These are phyloP conservation scores for Zaprionus vittiger DNA, from an alignment of 1,140 invertebrate genomes.

Conservation along the genomic window DNA sequence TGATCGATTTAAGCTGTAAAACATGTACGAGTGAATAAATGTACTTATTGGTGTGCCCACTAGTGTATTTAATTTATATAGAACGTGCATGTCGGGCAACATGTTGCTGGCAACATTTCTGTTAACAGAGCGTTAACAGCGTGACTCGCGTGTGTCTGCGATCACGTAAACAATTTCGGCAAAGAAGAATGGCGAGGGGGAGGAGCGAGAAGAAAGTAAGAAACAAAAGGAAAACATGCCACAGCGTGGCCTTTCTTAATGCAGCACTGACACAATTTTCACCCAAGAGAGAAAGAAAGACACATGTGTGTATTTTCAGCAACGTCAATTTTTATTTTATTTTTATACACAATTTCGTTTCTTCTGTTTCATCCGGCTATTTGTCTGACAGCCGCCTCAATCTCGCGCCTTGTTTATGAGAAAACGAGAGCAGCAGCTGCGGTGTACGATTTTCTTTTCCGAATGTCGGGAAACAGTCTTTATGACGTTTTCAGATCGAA, in stretches of 20 bases:
- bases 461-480: neutral
- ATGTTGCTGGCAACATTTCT: conserved; percentile 32
- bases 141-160: conserved; percentile 8
- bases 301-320: conserved; percentile 48
- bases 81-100: neutral
- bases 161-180: conserved; percentile 45
- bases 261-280: conserved; percentile 74
- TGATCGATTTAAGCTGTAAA: no score
- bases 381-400: conserved; percentile 46
- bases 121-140: conserved; percentile 28
- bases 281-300: conserved; percentile 22
- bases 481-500: conserved; percentile 41
- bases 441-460: neutral
- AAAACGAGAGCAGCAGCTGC: conserved; percentile 68
- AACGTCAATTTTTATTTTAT: conserved; percentile 59
- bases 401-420: conserved; percentile 33
- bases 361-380: conserved; percentile 59
- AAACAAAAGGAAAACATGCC: conserved; percentile 31
- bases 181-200: neutral
- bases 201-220: conserved; percentile 12
- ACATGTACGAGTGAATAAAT: neutral
- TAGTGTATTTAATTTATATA: no score
- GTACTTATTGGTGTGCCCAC: neutral
- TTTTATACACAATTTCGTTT: conserved; percentile 63
- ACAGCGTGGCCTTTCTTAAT: conserved; percentile 60